Base-by-base conservation (phyloP, 2,113 vertebrate genomes). In the Mus pahari region DNA sequence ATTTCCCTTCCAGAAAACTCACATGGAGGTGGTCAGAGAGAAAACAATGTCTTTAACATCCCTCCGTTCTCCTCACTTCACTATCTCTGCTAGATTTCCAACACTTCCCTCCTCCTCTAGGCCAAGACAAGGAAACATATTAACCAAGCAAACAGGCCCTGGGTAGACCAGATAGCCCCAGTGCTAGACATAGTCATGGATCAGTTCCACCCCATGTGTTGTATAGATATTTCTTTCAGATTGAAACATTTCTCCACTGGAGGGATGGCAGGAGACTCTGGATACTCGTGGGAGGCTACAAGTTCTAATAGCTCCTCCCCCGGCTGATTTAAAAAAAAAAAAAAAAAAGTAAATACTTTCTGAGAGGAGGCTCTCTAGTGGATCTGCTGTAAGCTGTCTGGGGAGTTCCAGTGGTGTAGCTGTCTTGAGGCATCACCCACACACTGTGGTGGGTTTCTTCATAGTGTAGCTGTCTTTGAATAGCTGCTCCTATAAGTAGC, bases 161-260 rank as follows among this genome's bases (percentile, higher is more conserved):
- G 9, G 16, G 6, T 14, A 9, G 58, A 31, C 28, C 62, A 83
- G 48, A 10, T 24, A 3, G 28, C 39, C 14, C 26, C 42, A 12
- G 0, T 1, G 7, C 68, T 6, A 2, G 10, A 7, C 0, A 31
- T 1, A 26, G 0, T 28, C 45, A 7, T 14, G 1, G 0, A 4
- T 36, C 17, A 31, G 66, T 6, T 71, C 31, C 55, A 75, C 31
- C 39, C 4, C 5, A 6, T 31, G 2, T 55, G 22, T 50, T 88
- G 2, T 16, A 5, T 28, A 87, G 48, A 36, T 73, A 4, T 73
- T 17, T 42, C 86, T 36, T 58, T 50, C 68, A 55, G 36, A 19
- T 24, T 71, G 66, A 53, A 87, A 71, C 36, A 33, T n/a, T 14
- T 24, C 48, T n/a, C 66, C 33, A 22, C 33, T 39, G 20, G 11